Conservation (phyloP, 2,113 vertebrate species). For the Rhinolophus sinicus region DNA sequence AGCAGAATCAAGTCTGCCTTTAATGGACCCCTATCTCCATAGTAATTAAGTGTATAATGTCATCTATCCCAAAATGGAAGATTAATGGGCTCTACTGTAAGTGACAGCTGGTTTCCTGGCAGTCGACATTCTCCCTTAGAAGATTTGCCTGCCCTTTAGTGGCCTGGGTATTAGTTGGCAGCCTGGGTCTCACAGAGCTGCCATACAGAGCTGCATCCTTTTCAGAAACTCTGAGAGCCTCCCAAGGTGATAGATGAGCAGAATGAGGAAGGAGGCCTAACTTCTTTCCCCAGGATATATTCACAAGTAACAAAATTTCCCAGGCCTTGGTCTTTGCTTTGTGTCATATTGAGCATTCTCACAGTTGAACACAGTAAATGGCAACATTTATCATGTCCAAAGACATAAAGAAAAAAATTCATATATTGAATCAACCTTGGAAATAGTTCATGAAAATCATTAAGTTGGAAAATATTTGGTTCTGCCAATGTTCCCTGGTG, state of each 20-base stretch:
- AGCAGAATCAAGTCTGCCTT: background rate
- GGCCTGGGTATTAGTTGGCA: background rate
- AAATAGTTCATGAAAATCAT: background rate
- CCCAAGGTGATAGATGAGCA: background rate
- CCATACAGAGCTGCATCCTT: background rate
- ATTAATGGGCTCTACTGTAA: slow-evolving; percentile 40
- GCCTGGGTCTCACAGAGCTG: background rate
- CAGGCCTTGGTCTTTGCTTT: background rate
- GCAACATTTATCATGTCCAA: slow-evolving; percentile 53
- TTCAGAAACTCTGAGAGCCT: background rate
- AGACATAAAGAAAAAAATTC: background rate
- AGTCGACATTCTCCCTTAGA: background rate
- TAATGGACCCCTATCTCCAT: background rate
- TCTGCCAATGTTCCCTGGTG: background rate
- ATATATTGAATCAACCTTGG: background rate
- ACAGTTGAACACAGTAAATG: background rate
- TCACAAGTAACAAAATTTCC: background rate
- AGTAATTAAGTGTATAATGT: background rate
- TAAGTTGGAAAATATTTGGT: background rate
- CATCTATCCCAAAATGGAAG: background rate
- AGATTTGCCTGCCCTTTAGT: background rate
- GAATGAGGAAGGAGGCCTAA: background rate
- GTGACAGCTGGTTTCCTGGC: background rate
- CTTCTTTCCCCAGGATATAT: background rate
- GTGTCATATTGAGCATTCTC: background rate